Base-by-base conservation (phyloP, 1,140 invertebrate genomes). In the Drosophila grimshawi region DNA sequence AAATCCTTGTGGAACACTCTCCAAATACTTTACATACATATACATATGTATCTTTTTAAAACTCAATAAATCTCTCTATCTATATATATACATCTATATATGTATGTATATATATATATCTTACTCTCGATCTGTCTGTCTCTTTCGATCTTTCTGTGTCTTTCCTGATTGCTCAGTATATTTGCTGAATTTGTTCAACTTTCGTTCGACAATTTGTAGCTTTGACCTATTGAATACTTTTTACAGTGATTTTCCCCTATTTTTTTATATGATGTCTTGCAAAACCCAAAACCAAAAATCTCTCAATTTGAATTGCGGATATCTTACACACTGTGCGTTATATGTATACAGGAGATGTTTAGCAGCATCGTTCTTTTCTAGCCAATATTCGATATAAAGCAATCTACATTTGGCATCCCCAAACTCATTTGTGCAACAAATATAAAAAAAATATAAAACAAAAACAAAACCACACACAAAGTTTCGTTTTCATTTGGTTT, bases 401-500 rank as follows among this genome's bases (percentile, higher is more conserved):
- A 19, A 33, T 27, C 10, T 41, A 8, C 46, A 53, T 61, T 53
- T 37, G 57, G 37, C 35, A 68, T 43, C 32, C 19, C 19, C 19
- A 37, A 43, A 37, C 35, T 61, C 56, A 68, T 60, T 68, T 51
- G 55, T 60, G 35, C 32, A 66, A 11, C 4, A 56, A 29, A 2
- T 19, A 29, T 8, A 43, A 29, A n/a, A n/a, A 45, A 5, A 41
- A n/a, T 32, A 5, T 4, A 41, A 19, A 30, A 55, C 11, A 33
- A 29, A 33, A 3, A 53, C 32, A 41, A 7, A 10, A n/a, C 41
- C 55, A 30, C 53, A 7, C 35, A 43, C 37, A 63, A 56, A 41
- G 68, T 63, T 69, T 43, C 65, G 51, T 70, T 63, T 65, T 39
- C 63, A 72, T 72, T 72, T 72, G 69, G 63, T 72, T 72, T 66